Percentiles rank a stretch among this genome's conserved stretches.
Conservation (phyloP, 2,113 vertebrate species). For the Fulmarus glacialis region DNA sequence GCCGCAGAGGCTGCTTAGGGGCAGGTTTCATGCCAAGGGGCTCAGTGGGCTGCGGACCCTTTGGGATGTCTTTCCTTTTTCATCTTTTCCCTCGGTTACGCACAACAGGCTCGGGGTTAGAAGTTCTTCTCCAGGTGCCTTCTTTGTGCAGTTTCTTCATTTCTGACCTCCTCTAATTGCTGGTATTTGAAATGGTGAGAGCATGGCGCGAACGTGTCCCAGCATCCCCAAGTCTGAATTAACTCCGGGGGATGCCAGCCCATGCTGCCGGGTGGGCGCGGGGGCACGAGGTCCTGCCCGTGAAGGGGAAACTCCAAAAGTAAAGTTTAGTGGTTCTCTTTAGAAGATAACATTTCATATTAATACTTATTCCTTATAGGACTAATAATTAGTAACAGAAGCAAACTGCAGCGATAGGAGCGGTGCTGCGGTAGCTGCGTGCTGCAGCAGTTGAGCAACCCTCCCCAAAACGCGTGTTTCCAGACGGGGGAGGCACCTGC, state of each 20-base stretch:
- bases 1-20: neutral
- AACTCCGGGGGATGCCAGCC: neutral
- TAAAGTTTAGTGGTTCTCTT: neutral
- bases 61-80: neutral
- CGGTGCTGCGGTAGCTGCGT: neutral
- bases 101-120: neutral
- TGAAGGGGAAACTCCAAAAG: neutral
- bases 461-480: neutral
- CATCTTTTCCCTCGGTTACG: accelerated
- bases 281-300: neutral
- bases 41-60: neutral
- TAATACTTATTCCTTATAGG: neutral
- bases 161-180: neutral
- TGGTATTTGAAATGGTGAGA: neutral
- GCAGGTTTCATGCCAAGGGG: neutral
- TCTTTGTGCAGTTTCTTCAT: neutral
- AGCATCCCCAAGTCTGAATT: neutral
- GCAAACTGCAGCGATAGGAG: neutral
- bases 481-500: neutral
- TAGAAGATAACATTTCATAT: neutral
- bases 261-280: neutral
- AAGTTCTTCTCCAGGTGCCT: neutral
- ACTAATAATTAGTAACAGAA: neutral
- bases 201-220: accelerated
- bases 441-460: neutral